Base-by-base conservation (phyloP, 2,113 vertebrate genomes). In the Synodontis membranacea region DNA sequence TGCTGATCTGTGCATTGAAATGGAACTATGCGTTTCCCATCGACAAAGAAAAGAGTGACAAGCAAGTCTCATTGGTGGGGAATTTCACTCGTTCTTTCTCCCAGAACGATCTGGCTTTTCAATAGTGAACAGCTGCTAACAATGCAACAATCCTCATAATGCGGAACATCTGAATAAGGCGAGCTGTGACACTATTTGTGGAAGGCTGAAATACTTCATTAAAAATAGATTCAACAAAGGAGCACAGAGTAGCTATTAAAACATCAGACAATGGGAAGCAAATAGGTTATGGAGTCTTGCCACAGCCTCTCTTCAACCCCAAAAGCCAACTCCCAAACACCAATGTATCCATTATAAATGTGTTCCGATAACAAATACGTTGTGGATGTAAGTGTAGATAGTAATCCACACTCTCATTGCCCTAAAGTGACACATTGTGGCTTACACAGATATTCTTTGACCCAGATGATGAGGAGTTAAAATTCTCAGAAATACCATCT, bases 1-100 rank as follows among this genome's bases (percentile, higher is more conserved):
- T n/a, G 19, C 44, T 86, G 76, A 89, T 86, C 88, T 76, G 50
- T 15, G 31, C 34, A 85, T 21, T 39, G 39, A 85, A 75, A 64
- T 28, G 23, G 17, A 56, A 28, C 21, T 11, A 58, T 48, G 44
- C 39, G 60, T 70, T 80, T 39, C 75, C 7, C 48, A 54, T 5
- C 64, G 66, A 85, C 39, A 62, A 60, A 76, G 52, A 17, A n/a
- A 82, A 76, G 39, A 52, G 46, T 52, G 72, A 66, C 17, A 54
- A 85, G 23, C 1, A 66, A 6, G 25, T 46, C 72, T 78, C 37
- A 64, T 34, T 62, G 68, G 37, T 46, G 5, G 44, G 15, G 34
- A 28, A 58, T 46, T 44, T 46, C 3, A 42, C 28, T 56, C 52
- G 8, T 39, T 56, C 50, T 76, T 34, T 48, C 39, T 62, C 56